phyloP scores from a whole-genome alignment of 2,888 invertebrate species.

The Liopterus haemorrhoidalis region DNA sequence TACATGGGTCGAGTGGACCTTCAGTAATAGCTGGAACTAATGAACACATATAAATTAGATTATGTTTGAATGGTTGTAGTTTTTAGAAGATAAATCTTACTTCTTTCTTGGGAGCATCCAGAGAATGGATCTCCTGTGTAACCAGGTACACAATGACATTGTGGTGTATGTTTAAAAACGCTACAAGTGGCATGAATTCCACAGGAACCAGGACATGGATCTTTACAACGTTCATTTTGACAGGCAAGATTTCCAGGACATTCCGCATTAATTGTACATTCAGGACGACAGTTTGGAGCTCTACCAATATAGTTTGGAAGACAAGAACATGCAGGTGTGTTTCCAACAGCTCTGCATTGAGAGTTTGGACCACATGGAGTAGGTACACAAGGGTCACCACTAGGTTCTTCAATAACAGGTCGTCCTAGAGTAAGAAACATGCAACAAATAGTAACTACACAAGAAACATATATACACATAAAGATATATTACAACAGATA shows the following conservation, averaged over 20 bases:
- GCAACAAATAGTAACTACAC: constrained; percentile 33
- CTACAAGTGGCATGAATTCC: constrained; percentile 68
- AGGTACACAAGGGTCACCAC: constrained; percentile 56
- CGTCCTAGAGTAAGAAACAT: constrained; percentile 41
- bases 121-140: constrained; percentile 63
- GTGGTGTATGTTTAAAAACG: constrained; percentile 70
- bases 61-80: constrained; percentile 10
- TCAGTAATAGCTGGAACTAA: constrained; percentile 48
- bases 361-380: constrained; percentile 61
- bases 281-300: constrained; percentile 60
- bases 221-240: constrained; percentile 68
- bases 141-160: constrained; percentile 68
- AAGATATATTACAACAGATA: constrained; percentile 19
- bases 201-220: constrained; percentile 75
- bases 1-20: constrained; percentile 50
- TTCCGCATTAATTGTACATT: constrained; percentile 64
- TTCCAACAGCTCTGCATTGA: constrained; percentile 53
- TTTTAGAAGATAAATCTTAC: constrained; percentile 1
- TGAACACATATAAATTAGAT: too few relatives aligned
- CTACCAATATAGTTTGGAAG: constrained; percentile 55
- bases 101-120: constrained; percentile 53
- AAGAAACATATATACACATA: constrained; percentile 24
- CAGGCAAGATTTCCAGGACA: constrained; percentile 72
- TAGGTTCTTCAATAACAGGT: constrained; percentile 37
- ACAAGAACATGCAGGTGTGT: constrained; percentile 56